Evolutionary conservation across 92 coral and sea anemone genomes (phyloP), one percentile per base, ranked within the genome.

Genomic region (Parazoanthus atlanticus): DNA sequence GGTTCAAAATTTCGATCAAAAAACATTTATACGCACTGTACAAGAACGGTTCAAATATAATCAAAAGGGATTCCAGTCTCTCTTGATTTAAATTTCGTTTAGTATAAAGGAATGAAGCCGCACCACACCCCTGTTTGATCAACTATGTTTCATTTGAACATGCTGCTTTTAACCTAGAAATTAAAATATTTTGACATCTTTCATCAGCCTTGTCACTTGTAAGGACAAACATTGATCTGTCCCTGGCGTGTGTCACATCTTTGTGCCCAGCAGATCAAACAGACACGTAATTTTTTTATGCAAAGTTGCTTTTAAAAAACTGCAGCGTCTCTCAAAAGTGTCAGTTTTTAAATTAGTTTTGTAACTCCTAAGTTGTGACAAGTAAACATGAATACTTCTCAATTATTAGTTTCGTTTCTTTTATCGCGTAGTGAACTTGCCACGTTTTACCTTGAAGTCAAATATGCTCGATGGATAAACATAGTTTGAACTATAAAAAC

Each of bases 271-370:
- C 36, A 80, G 41, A 80, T 43, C 72, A 80, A 80, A 80, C 46
- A 80, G 41, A 30, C 15, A 21, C n/a, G 43, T 31, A 56, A 52
- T 31, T 49, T 21, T n/a, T 56, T 56, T 80, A 31, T 80, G 46
- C 84, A 80, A 54, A 80, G 41, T 54, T 34, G n/a, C 16, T 67
- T 80, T 80, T 33, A 49, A 80, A 54, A 80, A 31, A 56, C 34
- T 58, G 43, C 33, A 16, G 36, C 64, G 84, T 80, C 84, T 80
- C 64, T 31, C 76, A 80, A 56, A 80, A 32, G 26, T 80, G 84
- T 31, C 84, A 80, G 47, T 29, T 32, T 56, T 56, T 80, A 25
- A 80, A 56, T 17, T 10, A 15, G 23, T 19, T 79, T 79, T 56
- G 12, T 52, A 80, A 31, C 66, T 80, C 64, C 36, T 8, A 17